phyloP scores from a whole-genome alignment of 2,888 invertebrate species.

The Flexamia atlantica region DNA sequence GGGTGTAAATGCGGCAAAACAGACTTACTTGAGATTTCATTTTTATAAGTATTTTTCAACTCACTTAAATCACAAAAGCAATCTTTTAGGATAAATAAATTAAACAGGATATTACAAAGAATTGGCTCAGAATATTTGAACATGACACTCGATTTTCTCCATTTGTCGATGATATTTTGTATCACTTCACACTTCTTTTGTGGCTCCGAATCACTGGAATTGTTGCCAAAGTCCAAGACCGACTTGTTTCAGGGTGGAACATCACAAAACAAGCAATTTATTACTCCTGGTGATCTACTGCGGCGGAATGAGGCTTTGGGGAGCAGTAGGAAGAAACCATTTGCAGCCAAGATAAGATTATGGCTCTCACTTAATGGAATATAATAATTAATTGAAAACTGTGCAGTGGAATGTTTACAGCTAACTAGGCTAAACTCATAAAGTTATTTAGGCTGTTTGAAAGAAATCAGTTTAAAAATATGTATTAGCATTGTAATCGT shows the following conservation, averaged over 20 bases:
- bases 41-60: background rate
- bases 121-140: background rate
- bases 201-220: background rate
- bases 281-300: background rate
- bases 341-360: constrained; percentile 15
- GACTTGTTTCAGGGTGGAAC: background rate
- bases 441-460: no score
- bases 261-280: background rate
- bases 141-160: background rate
- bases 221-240: background rate
- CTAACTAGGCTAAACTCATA: no score
- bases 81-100: background rate
- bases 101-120: background rate
- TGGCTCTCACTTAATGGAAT: background rate
- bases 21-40: background rate
- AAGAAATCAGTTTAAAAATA: no score
- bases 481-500: no score
- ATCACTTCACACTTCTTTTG: background rate
- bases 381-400: background rate
- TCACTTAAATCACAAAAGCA: constrained; percentile 2
- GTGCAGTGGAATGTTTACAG: no score
- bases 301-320: background rate
- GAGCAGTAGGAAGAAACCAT: constrained; percentile 16
- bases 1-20: background rate
- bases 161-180: background rate